Evolutionary conservation across 2,113 vertebrate species (phyloP), one percentile per base, ranked within the genome.

Genomic region (Leucosticte australis): DNA sequence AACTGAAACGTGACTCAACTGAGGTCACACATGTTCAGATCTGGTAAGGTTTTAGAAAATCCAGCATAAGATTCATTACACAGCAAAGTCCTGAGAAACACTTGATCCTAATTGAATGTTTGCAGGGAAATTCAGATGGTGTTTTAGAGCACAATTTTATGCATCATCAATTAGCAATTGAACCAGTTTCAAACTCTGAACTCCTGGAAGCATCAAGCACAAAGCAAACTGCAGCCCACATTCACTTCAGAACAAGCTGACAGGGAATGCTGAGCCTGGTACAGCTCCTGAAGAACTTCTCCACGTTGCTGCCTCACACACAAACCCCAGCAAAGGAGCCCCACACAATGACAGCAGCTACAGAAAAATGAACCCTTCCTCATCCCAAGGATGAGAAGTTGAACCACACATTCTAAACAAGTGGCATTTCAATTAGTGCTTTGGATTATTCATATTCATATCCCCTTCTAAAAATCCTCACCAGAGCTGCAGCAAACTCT

Each of bases 121-220:
- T 86, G 63, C 4, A 8, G 73, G 75, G 57, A 93, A 77, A 83
- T 65, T 94, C 75, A 69, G 93, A 91, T 15, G 49, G 59, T 83
- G 55, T 80, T 92, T 94, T 86, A 93, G 13, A 17, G 71, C 5
- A 74, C 60, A 92, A 83, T 92, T 97, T 92, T 80, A 92, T 74
- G 76, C 86, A 55, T 73, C 67, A 92, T 94, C 90, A 96, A 69
- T 92, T 90, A 92, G 63, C 23, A 74, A 90, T 27, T 83, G 94
- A 73, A 85, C 70, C 75, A 52, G 35, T 84, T 87, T 87, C 78
- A 83, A 78, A 81, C 83, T 77, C 91, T 52, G 80, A 95, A 92
- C 83, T 39, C 52, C 15, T 47, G 77, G 62, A 92, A 91, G 57
- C 50, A 85, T 35, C 44, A 30, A 63, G 55, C 13, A 5, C 44